A percentile compares a stretch with the other conserved stretches of the same genome.
Conservation (phyloP, 2,113 vertebrate species). For the Noctilio leporinus region DNA sequence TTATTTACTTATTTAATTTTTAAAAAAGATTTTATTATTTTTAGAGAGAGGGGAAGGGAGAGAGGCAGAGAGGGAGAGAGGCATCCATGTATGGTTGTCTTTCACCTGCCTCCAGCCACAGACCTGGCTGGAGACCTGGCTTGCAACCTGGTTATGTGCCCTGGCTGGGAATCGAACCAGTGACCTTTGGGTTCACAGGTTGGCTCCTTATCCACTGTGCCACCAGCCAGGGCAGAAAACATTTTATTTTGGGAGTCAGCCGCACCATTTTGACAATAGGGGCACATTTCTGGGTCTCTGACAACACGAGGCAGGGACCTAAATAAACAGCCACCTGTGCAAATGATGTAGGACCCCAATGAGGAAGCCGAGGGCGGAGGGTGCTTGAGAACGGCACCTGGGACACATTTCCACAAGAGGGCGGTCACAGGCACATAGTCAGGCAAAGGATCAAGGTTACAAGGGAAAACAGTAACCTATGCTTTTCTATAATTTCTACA, state of each 20-base stretch:
- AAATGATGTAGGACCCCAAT: accelerated
- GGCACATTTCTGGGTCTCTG: not conserved
- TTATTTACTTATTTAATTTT: too few relatives aligned
- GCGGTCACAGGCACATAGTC: accelerated
- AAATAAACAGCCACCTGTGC: not conserved
- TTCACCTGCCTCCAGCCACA: too few relatives aligned
- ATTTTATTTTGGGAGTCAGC: not conserved
- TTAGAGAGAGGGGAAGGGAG: too few relatives aligned
- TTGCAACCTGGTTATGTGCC: too few relatives aligned
- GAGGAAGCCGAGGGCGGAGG: accelerated
- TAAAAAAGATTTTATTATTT: too few relatives aligned
- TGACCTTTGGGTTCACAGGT: too few relatives aligned
- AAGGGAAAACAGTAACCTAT: not conserved
- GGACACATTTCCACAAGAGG: accelerated
- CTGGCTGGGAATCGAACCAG: too few relatives aligned
- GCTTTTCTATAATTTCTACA: not conserved
- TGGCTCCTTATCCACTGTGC: too few relatives aligned
- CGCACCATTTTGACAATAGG: not conserved
- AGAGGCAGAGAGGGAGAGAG: too few relatives aligned
- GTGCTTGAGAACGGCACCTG: accelerated
- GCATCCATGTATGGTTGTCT: too few relatives aligned
- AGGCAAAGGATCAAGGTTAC: not conserved
- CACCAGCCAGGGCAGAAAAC: too few relatives aligned
- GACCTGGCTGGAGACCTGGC: too few relatives aligned
- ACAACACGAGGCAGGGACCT: not conserved